phyloP scores from a whole-genome alignment of 2,113 vertebrate genomes.

The Microtus ochrogaster region DNA sequence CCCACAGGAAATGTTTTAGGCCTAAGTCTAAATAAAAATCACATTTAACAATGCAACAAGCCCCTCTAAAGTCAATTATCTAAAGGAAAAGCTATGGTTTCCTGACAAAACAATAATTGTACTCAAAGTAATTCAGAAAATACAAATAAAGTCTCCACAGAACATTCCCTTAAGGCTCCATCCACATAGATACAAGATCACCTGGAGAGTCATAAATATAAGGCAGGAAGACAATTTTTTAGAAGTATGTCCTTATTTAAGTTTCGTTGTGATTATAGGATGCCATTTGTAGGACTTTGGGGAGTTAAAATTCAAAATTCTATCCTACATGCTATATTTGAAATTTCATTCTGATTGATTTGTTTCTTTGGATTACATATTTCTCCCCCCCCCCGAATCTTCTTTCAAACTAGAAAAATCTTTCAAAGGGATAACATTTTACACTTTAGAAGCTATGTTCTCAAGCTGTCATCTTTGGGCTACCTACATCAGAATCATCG shows the following conservation, averaged over 20 bases:
- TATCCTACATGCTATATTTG: not conserved
- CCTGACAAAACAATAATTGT: constrained; percentile 70
- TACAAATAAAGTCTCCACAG: constrained; percentile 51
- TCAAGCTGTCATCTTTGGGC: constrained; percentile 14
- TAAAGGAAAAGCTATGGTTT: constrained; percentile 72
- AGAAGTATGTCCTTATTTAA: not conserved
- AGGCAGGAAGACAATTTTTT: not conserved
- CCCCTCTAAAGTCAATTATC: constrained; percentile 62
- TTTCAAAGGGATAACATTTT: constrained; percentile 45
- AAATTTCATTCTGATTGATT: not conserved
- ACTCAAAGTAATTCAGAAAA: constrained; percentile 72
- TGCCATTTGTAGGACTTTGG: not conserved
- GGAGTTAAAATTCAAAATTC: not conserved
- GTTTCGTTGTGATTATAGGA: not conserved
- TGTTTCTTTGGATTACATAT: constrained; percentile 12
- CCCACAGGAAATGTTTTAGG: constrained; percentile 69
- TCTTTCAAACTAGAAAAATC: constrained; percentile 53
- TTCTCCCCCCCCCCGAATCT: not conserved
- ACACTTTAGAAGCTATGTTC: not conserved
- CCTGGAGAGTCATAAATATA: not conserved
- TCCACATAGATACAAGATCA: constrained; percentile 29
- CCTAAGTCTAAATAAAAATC: constrained; percentile 75
- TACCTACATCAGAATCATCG: constrained; percentile 20
- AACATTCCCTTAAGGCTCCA: constrained; percentile 45
- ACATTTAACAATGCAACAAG: constrained; percentile 67